These are phyloP conservation scores for Neopipo cinnamomea DNA, from an alignment of 2,113 vertebrate genomes.

Conservation along the genomic window DNA sequence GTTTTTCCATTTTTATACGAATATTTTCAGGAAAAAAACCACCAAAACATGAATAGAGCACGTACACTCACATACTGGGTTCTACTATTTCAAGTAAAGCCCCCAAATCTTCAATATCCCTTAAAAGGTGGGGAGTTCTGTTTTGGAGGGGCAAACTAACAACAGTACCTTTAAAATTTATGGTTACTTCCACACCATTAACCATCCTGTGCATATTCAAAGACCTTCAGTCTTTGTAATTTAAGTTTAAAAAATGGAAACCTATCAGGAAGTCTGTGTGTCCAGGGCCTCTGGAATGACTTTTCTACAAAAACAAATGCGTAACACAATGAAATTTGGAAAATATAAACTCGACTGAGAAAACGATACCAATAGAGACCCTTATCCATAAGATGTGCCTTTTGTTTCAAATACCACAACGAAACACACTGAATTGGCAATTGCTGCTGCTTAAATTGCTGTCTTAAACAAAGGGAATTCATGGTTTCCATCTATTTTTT, in stretches of 20 bases:
- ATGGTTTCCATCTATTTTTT: neutral
- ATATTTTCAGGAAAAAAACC: neutral
- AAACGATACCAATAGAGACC: accelerated
- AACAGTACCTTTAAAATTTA: neutral
- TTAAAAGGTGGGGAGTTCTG: neutral
- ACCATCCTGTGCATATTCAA: neutral
- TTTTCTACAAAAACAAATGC: neutral
- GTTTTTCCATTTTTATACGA: neutral
- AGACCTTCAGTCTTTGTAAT: neutral
- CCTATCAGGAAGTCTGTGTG: neutral
- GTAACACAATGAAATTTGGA: neutral
- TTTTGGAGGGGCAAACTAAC: neutral
- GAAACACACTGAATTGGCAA: neutral
- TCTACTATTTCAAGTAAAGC: neutral
- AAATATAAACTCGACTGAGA: neutral
- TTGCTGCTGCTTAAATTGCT: neutral
- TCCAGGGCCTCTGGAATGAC: neutral
- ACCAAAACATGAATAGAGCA: neutral
- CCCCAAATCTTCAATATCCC: neutral
- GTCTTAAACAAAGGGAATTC: neutral
- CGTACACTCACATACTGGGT: neutral
- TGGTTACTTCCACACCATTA: neutral
- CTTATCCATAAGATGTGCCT: neutral
- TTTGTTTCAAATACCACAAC: neutral
- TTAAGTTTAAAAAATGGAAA: neutral